phyloP scores from a whole-genome alignment of 1,140 invertebrate genomes.

The Drosophila ercepeae region DNA sequence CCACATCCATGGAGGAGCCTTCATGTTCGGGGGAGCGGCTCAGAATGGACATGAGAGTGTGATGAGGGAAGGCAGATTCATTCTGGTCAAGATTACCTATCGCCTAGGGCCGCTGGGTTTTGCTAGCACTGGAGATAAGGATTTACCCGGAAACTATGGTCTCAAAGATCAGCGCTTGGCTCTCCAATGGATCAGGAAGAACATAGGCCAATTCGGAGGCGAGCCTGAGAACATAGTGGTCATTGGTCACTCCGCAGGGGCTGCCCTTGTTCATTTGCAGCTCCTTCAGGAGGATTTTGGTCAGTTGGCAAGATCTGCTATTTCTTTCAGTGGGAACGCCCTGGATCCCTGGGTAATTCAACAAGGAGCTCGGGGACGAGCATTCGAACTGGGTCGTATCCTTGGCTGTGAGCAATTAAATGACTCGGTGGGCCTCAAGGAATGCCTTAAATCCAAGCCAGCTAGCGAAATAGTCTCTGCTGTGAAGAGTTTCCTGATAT shows the following conservation, averaged over 20 bases:
- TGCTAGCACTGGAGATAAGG: constrained; percentile 85
- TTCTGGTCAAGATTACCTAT: constrained; percentile 88
- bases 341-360: constrained; percentile 82
- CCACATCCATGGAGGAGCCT: constrained; percentile 85
- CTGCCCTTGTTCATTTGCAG: constrained; percentile 87
- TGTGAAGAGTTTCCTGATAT: constrained; percentile 65
- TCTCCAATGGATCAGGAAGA: constrained; percentile 87
- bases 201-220: constrained; percentile 86
- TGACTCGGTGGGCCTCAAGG: constrained; percentile 83
- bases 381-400: constrained; percentile 85
- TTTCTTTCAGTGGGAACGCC: constrained; percentile 68
- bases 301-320: constrained; percentile 52
- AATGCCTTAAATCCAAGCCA: constrained; percentile 85
- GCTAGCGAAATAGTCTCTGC: constrained; percentile 66
- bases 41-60: constrained; percentile 85
- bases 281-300: constrained; percentile 85
- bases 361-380: constrained; percentile 85
- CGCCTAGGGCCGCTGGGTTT: constrained; percentile 87
- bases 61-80: constrained; percentile 86
- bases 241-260: constrained; percentile 86
- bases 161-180: constrained; percentile 88
- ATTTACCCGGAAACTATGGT: constrained; percentile 86
- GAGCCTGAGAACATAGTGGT: constrained; percentile 86
- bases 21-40: constrained; percentile 84
- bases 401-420: constrained; percentile 85